Conservation (phyloP, 2,797 vertebrate species). For the Sternotherus odoratus region DNA sequence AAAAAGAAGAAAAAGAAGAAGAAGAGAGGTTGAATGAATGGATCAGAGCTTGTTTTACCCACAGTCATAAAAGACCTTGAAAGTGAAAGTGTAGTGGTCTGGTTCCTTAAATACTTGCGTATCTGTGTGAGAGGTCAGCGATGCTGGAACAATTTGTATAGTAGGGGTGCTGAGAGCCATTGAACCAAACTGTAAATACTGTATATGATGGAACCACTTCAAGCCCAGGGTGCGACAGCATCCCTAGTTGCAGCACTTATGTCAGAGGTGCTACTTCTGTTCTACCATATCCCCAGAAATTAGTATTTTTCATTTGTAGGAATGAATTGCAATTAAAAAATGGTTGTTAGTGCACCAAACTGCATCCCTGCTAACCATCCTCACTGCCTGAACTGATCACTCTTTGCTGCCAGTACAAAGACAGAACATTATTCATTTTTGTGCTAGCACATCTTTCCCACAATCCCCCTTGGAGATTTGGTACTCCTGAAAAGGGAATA, state of each 20-base stretch:
- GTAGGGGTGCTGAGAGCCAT: too few species aligned
- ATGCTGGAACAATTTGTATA: too few species aligned
- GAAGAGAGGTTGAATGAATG: background rate
- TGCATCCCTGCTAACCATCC: background rate
- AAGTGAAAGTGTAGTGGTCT: fast-evolving
- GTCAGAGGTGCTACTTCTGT: background rate
- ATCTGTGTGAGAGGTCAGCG: background rate
- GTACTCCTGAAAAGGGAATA: background rate
- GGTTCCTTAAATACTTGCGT: background rate
- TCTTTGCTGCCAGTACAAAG: too few species aligned
- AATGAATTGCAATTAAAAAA: background rate
- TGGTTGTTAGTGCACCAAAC: too few species aligned
- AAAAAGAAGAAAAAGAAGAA: background rate
- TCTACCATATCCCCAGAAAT: background rate
- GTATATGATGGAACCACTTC: too few species aligned
- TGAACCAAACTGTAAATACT: too few species aligned
- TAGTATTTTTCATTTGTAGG: background rate
- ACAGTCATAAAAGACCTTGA: fast-evolving
- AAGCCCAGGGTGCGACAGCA: too few species aligned
- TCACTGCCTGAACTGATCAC: background rate
- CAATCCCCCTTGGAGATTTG: background rate
- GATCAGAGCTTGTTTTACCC: background rate
- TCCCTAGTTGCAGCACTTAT: too few species aligned
- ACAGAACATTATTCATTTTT: background rate
- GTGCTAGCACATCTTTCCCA: background rate